Evolutionary conservation across 2,797 vertebrate species (phyloP), one percentile per base, ranked within the genome.

Genomic region (Sparus aurata): DNA sequence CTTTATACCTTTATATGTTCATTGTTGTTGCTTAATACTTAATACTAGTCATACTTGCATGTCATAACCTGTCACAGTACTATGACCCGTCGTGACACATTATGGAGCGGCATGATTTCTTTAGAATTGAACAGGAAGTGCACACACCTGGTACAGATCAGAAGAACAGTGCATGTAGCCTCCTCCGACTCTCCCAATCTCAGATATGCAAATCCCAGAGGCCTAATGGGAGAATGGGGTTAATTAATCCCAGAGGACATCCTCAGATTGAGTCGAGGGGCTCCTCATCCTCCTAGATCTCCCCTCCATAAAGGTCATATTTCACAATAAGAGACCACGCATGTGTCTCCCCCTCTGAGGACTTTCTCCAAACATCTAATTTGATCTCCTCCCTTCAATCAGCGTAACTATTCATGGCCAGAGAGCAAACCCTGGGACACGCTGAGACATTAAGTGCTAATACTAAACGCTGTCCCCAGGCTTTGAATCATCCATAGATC

Each of bases 211-310:
- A 84, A 85, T 89, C 87, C 87, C 85, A 85, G 57, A 69, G 85
- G 88, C 84, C 83, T 90, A 87, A 91, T 92, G 81, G 77, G 67
- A 85, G 85, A 93, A 93, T 87, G 82, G 77, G 91, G 89, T 89
- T 93, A 93, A 93, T 94, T 93, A 92, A 89, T 91, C 85, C 91
- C 80, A 86, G 83, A 87, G 91, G 92, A 93, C 80, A 90, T 87
- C 70, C 30, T 86, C 62, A 69, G 68, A 91, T 70, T 85, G 72
- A 77, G 72, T 20, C 87, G 71, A 87, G 88, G 79, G 82, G 70
- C 88, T 84, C 60, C 79, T 70, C 66, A 62, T 49, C 84, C 87
- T 84, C 75, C 72, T 65, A 73, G 79, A 89, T 83, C 78, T 90
- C 78, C 83, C 91, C 81, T 75, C 62, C 58, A 80, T 92, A 94